These are phyloP conservation scores for Accipiter cooperii DNA, from an alignment of 2,113 vertebrate species.

Conservation along the genomic window DNA sequence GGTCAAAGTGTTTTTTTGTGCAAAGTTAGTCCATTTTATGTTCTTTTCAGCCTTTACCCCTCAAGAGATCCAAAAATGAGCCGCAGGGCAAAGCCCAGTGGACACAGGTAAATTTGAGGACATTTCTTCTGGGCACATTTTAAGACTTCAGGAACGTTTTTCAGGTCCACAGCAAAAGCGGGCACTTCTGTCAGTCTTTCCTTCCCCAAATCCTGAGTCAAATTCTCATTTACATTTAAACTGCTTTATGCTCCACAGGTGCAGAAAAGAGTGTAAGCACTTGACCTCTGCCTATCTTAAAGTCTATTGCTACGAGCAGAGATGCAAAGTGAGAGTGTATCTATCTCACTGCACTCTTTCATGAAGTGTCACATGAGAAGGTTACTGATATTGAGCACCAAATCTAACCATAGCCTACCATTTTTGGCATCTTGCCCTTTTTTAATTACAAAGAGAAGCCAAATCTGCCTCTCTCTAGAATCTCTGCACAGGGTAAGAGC, in stretches of 20 bases:
- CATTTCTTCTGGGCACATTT: background rate
- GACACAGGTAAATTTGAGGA: background rate
- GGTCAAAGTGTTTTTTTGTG: background rate
- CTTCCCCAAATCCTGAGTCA: background rate
- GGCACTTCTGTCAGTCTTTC: background rate
- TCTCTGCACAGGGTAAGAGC: background rate
- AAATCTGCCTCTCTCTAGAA: background rate
- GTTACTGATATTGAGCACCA: background rate
- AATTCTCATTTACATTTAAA: background rate
- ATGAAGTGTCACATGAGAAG: background rate
- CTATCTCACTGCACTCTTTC: background rate
- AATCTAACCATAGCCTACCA: background rate
- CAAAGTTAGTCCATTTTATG: background rate
- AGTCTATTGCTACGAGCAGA: background rate
- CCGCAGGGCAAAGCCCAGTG: background rate
- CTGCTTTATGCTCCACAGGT: background rate
- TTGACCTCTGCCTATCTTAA: background rate
- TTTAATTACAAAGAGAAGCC: background rate
- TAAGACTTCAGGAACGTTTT: background rate
- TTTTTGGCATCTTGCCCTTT: background rate
- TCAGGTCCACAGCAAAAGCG: background rate
- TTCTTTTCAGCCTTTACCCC: background rate
- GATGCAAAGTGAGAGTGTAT: background rate
- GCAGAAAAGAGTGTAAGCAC: background rate
- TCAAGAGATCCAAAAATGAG: background rate